Percentiles rank a stretch among this genome's conserved stretches.
These are phyloP conservation scores for Anabacerthia variegaticeps DNA, from an alignment of 2,797 vertebrate genomes.

Conservation along the genomic window DNA sequence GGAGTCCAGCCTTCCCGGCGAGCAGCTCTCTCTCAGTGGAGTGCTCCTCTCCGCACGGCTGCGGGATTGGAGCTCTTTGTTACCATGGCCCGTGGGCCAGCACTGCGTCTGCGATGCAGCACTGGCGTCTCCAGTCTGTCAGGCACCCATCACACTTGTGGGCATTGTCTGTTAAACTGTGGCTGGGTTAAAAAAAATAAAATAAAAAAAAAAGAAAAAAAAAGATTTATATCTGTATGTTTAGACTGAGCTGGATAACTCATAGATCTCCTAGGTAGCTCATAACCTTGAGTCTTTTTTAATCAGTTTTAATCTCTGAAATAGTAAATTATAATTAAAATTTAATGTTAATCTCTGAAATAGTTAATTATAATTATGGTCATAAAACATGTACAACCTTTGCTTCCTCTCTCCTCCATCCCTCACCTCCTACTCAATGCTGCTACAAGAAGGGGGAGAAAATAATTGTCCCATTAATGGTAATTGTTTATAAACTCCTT, in stretches of 20 bases:
- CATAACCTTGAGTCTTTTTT: constrained; percentile 9
- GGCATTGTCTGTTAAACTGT: background rate
- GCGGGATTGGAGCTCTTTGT: constrained; percentile 40
- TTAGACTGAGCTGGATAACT: constrained; percentile 11
- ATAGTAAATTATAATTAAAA: constrained; percentile 47
- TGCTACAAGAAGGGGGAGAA: constrained; percentile 10
- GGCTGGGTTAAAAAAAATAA: background rate
- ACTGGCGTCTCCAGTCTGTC: background rate
- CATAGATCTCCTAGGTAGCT: background rate
- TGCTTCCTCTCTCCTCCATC: background rate
- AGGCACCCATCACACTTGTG: background rate
- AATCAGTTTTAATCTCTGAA: constrained; percentile 38
- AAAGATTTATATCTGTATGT: background rate
- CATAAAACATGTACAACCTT: constrained; percentile 35
- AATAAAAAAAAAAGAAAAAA: background rate
- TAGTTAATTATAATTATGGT: constrained; percentile 44
- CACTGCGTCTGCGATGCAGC: background rate
- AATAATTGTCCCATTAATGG: constrained; percentile 32
- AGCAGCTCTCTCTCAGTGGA: background rate
- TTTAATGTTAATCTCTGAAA: constrained; percentile 47
- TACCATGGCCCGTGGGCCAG: background rate
- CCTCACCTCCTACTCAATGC: background rate
- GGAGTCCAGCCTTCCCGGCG: background rate
- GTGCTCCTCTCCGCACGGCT: background rate
- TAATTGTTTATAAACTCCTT: constrained; percentile 14